Evolutionary conservation across 2,888 invertebrate species (phyloP), one percentile per base, ranked within the genome.

Genomic region (Lingula anatina): DNA sequence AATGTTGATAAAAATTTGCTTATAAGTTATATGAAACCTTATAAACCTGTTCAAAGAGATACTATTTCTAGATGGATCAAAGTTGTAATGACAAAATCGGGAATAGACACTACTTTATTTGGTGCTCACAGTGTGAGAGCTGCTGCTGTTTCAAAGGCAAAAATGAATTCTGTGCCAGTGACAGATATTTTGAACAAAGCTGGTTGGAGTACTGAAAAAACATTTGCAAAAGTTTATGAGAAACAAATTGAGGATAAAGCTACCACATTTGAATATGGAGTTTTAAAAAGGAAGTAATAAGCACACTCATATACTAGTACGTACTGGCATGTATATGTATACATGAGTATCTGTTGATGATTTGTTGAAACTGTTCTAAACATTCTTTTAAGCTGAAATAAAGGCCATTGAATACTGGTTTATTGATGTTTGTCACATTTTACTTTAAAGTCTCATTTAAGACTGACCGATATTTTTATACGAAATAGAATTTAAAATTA

Each of bases 1-100:
- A 28, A 46, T n/a, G 21, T 18, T 18, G 25, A 36, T 15, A 44
- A 25, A 18, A 44, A 25, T 25, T 31, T 56, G n/a, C 49, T 54
- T 24, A 25, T 59, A 12, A 53, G 54, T 43, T 54, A 47, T 48
- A 40, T 48, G 2, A 57, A 56, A 50, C 53, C 51, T 18, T 49
- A 54, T 35, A 44, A 51, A 24, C 9, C 12, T 21, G 50, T 60
- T 2, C 47, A 40, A 15, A 47, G 53, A 45, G 50, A 53, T 21
- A 59, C 57, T 15, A 42, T 56, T 36, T 49, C 56, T 3, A 41
- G 56, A 44, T 60, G 55, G 57, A 44, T 60, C 7, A 56, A 51
- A 45, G 18, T 25, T n/a, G 47, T 53, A 5, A 37, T 58, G 21
- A n/a, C 21, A 9, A 25, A 28, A n/a, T 36, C 56, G 9, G 50